Base-by-base conservation (phyloP, 1,140 invertebrate genomes). In the Drosophila ogumai region DNA sequence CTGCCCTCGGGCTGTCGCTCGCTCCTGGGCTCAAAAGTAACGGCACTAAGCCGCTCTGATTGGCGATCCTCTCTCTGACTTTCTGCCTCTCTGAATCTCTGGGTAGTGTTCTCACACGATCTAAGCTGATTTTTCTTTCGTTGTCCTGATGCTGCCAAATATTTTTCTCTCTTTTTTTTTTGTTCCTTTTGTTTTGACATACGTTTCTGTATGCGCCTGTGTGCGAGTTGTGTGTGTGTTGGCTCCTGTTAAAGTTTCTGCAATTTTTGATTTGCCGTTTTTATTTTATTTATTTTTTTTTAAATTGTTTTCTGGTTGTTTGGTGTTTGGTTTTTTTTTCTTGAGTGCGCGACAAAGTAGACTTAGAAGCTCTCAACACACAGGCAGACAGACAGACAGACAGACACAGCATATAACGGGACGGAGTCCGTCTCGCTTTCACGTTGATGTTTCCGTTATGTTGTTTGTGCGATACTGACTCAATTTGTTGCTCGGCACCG, bases 381-480 rank as follows among this genome's bases (percentile, higher is more conserved):
- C 69, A 66, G 22, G 22, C 22, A 28, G 41, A 63, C 54, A 71
- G 43, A 64, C 50, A 67, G 40, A 34, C 59, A 71, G 36, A 60
- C 71, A 56, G 54, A 63, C 67, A 52, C 61, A 49, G 61, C 57
- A 67, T 80, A 63, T 54, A 72, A 58, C 63, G 71, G 75, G 73
- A 84, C 64, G 71, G 78, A 78, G 61, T 90, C 85, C 78, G 82
- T 86, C 79, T 74, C 71, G 84, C 68, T 90, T 85, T 79, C 86
- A 82, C 86, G 86, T 77, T 82, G 90, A 91, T 91, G 90, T 91
- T 91, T 80, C 90, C 90, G 90, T 91, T 91, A 84, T 91, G 82
- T 91, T 91, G 90, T 91, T 91, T 91, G 90, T 91, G 90, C 90
- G 90, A 91, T 91, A 91, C 90, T 91, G 86, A 91, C 85, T 88